These are phyloP conservation scores for Characodon lateralis DNA, from an alignment of 2,797 vertebrate genomes.

Conservation along the genomic window DNA sequence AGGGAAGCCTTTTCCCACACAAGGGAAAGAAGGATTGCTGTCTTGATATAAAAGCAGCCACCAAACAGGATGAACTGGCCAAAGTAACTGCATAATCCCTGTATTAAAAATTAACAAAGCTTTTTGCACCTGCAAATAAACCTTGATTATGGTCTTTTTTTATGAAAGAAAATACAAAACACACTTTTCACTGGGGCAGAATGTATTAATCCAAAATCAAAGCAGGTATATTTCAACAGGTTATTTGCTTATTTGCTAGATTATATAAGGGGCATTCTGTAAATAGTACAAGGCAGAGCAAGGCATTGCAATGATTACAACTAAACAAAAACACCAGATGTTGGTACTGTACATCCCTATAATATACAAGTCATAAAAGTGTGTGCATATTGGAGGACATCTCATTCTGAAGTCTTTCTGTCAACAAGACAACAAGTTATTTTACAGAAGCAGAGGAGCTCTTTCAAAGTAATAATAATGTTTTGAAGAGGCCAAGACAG, in stretches of 20 bases:
- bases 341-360: not conserved
- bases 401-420: not conserved
- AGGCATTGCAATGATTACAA: not conserved
- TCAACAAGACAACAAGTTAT: not conserved
- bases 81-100: slow-evolving; percentile 29
- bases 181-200: slow-evolving; percentile 43
- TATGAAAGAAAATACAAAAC: slow-evolving; percentile 5
- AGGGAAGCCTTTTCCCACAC: slow-evolving; percentile 61
- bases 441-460: not conserved
- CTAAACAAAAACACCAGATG: not conserved
- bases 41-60: slow-evolving; percentile 64
- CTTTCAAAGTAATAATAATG: not conserved
- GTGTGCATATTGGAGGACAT: not conserved
- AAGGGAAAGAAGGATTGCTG: slow-evolving; percentile 48
- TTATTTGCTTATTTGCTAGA: not conserved
- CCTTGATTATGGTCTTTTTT: slow-evolving; percentile 1
- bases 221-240: not conserved
- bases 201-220: not conserved
- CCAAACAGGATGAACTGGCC: slow-evolving; percentile 28
- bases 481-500: not conserved
- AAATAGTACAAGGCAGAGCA: not conserved
- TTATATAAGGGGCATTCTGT: not conserved
- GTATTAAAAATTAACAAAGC: slow-evolving; percentile 32
- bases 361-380: not conserved
- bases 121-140: slow-evolving; percentile 37